Evolutionary conservation across 2,797 vertebrate genomes (phyloP), one percentile per base, ranked within the genome.

Genomic region (Amblyopsis hoosieri): DNA sequence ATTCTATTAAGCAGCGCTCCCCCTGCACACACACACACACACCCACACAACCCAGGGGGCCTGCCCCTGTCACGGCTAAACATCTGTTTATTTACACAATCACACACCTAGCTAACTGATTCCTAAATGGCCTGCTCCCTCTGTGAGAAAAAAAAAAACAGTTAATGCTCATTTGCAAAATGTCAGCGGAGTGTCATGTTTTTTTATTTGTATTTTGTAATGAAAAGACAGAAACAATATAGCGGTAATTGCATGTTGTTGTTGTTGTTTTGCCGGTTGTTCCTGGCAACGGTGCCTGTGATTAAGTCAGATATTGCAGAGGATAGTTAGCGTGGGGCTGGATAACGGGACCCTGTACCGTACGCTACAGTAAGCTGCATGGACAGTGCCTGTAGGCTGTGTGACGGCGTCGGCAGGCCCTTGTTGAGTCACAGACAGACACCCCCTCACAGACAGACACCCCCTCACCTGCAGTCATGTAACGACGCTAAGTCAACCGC

Each of bases 21-120:
- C 77, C 75, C 63, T 14, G 0, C 53, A 73, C 57, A 82, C 67
- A 74, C 48, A 64, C 69, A 71, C 59, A 74, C 75, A 76, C 72
- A 78, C 75, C 37, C 66, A 67, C 71, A 57, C 75, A 75, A 76
- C 50, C 69, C 81, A 72, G 81, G 85, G 88, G 87, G 81, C 60
- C 80, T 85, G 81, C 65, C 83, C 71, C 68, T 84, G 88, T 90
- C 86, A 85, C 82, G 60, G 72, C 76, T 82, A 81, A 83, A 89
- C 76, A 91, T 93, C 87, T 92, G 88, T 93, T 92, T 93, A 91
- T 93, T 93, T 92, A 91, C 87, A 90, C 90, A 91, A 89, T 91
- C 88, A 87, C 84, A 85, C 81, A 85, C 84, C 84, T 91, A 92
- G 91, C 90, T 85, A 91, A 90, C 80, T 89, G 88, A 84, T 89